Percentiles rank a stretch among this genome's conserved stretches.
phyloP scores from a whole-genome alignment of 2,797 vertebrate genomes.

The Avahi laniger region DNA sequence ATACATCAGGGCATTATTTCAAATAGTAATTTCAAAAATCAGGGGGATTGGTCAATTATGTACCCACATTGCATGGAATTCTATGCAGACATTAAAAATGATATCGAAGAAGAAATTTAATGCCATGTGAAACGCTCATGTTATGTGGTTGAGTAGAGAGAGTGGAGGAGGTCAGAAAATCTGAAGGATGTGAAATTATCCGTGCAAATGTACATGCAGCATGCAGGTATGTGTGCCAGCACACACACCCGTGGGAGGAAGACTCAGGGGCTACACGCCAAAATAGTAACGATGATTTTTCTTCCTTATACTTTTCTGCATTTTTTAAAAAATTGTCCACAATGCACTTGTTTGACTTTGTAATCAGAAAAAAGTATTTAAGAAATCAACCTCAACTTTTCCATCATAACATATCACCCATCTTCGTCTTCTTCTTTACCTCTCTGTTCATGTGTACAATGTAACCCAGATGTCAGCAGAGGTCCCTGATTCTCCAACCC shows the following conservation, averaged over 20 bases:
- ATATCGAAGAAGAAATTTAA: not conserved
- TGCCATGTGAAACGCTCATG: not conserved
- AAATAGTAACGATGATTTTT: not conserved
- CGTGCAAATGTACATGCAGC: accelerated
- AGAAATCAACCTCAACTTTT: not conserved
- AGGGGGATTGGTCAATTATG: not conserved
- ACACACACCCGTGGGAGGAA: accelerated
- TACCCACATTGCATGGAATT: not conserved
- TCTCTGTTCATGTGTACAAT: not conserved
- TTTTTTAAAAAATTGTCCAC: not conserved
- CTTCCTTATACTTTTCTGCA: not conserved
- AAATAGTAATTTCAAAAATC: not conserved
- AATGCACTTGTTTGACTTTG: not conserved
- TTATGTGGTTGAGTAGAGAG: not conserved
- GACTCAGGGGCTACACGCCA: not conserved
- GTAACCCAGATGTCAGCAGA: not conserved
- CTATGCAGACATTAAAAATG: not conserved
- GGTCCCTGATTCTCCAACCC: not conserved
- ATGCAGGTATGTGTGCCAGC: not conserved
- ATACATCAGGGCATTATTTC: not conserved
- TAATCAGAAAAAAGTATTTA: not conserved
- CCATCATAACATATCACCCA: not conserved
- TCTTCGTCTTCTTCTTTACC: not conserved
- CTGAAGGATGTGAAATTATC: not conserved
- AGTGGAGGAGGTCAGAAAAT: not conserved